phyloP scores from a whole-genome alignment of 2,888 invertebrate genomes.

The Alitta virens region DNA sequence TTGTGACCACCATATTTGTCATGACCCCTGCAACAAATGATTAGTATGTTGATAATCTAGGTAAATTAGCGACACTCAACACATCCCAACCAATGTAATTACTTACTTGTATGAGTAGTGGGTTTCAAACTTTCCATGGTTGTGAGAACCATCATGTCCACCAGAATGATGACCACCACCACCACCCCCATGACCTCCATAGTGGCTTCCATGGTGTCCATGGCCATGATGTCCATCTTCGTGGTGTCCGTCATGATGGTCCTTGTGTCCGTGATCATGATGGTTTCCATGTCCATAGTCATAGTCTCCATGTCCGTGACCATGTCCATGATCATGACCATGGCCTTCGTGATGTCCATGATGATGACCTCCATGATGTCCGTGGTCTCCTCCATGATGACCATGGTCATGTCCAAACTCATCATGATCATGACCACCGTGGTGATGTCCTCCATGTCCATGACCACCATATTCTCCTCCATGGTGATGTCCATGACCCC shows the following conservation, averaged over 20 bases:
- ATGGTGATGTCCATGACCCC: not conserved
- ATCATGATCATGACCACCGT: slow-evolving; percentile 2
- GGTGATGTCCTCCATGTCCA: not conserved
- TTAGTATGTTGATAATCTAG: no score
- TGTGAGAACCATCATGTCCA: no score
- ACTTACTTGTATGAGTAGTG: no score
- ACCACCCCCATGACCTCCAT: not conserved
- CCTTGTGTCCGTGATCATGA: not conserved
- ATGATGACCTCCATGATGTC: slow-evolving; percentile 5
- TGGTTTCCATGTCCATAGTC: no score
- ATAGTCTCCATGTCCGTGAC: slow-evolving; percentile 4
- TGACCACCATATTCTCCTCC: not conserved
- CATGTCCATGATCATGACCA: slow-evolving; percentile 2
- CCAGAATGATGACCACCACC: no score
- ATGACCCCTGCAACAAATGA: no score
- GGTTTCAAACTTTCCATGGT: no score
- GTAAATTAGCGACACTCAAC: no score
- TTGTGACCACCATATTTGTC: no score
- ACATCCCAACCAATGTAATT: no score
- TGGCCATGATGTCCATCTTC: slow-evolving; percentile 2
- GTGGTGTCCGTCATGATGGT: slow-evolving; percentile 2
- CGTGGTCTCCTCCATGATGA: not conserved
- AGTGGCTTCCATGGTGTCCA: not conserved
- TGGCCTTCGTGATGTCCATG: not conserved
- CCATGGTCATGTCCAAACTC: not conserved